Base-by-base conservation (phyloP, 2,797 vertebrate species). In the Enteromius fasciolatus region DNA sequence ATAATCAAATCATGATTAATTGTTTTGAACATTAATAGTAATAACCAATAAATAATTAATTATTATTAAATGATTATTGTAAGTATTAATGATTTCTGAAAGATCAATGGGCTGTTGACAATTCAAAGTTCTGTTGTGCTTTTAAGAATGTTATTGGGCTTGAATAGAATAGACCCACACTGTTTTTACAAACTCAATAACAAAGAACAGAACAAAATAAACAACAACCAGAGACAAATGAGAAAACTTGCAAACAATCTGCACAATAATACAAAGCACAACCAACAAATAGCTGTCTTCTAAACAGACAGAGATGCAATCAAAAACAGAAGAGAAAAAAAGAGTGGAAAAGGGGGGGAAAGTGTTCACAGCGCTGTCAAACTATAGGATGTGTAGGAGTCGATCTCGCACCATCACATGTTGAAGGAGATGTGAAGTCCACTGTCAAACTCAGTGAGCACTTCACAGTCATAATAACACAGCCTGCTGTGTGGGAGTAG, bases 101-200 rank as follows among this genome's bases (percentile, higher is more conserved):
- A 15, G 59, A 63, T 28, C 17, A 48, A 48, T 48, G 23, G 23
- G 4, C 68, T 28, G 41, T 93, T 93, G 92, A 93, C 92, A 91
- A 92, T 92, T 92, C 88, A 91, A 88, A 92, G 89, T 91, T 92
- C 91, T 91, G 92, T 91, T 89, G 89, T 50, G 91, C 90, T 91
- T 91, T 93, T 91, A 90, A 92, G 90, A 91, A 91, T 92, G 88
- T n/a, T 74, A 23, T 54, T 59, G 91, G 91, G 89, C 92, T 92
- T 92, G 91, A 91, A 44, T 44, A 44, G 92, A 92, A 93, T 91
- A 93, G 87, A 89, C 89, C 87, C 87, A 89, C 89, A 86, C 36
- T 8, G 67, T 9, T 87, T 89, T 89, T 83, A 91, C 88, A 85
- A 81, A 91, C 91, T 52, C 20, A 52, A 84, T 23, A 76, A 72